A percentile compares a stretch with the other conserved stretches of the same genome.
Evolutionary conservation across 2,888 invertebrate genomes (phyloP).

Genomic region (Leptopterna dolabrata): DNA sequence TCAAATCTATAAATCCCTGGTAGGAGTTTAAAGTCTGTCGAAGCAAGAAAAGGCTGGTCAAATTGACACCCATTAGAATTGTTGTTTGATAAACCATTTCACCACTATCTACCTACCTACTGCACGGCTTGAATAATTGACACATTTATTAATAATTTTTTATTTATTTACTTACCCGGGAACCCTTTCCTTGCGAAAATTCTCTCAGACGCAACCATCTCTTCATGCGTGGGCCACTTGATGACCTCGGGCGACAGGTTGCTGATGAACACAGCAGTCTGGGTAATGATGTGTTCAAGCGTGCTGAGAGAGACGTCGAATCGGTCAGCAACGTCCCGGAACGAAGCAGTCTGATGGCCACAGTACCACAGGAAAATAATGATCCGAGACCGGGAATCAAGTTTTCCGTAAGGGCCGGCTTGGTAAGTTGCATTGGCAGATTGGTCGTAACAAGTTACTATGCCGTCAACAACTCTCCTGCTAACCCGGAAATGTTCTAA

Average conservation of each 20-base stretch:
- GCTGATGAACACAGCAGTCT: neutral
- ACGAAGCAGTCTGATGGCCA: conserved; percentile 36
- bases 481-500: neutral
- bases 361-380: neutral
- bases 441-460: too few relatives aligned
- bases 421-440: neutral
- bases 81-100: too few relatives aligned
- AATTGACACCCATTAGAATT: too few relatives aligned
- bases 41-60: too few relatives aligned
- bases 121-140: too few relatives aligned
- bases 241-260: conserved; percentile 60
- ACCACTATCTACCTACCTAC: too few relatives aligned
- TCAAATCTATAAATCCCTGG: too few relatives aligned
- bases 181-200: too few relatives aligned
- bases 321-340: conserved; percentile 44
- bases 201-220: too few relatives aligned
- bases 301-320: conserved; percentile 62
- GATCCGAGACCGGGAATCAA: neutral
- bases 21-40: too few relatives aligned
- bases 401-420: neutral
- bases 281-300: conserved; percentile 61
- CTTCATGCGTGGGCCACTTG: neutral
- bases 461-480: neutral
- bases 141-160: too few relatives aligned
- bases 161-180: too few relatives aligned